Base-by-base conservation (phyloP, 2,888 invertebrate species). In the Andrena flavipes region DNA sequence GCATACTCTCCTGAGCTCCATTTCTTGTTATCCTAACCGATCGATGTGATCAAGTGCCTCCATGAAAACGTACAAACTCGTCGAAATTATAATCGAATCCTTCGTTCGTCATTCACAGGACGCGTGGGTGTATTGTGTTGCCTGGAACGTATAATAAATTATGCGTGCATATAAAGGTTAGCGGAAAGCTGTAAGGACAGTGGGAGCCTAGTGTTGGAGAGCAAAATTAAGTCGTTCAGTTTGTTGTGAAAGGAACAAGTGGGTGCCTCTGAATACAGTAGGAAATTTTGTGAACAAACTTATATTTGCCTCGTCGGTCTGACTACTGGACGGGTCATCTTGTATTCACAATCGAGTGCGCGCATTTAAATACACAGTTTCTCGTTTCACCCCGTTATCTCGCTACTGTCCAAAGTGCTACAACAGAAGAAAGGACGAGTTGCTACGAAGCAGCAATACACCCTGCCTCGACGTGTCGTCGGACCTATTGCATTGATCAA, bases 101-200 rank as follows among this genome's bases (percentile, higher is more conserved):
- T n/a, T 33, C 13, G 20, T 77, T 65, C 42, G 3, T 51, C 65
- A 65, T 68, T 64, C 26, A 6, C 60, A 77, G 80, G 65, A 71
- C 70, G 77, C 30, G 70, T 48, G 77, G 70, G 33, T 59, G 63
- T 64, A 64, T 35, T 48, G 35, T 33, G 35, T 63, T 3, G 23
- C 10, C 48, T 8, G 1, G 35, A 42, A 33, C 69, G n/a, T 65
- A 5, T 76, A 42, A 16, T 29, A 26, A 67, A 77, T 67, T 33
- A 67, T 77, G 71, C 80, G 65, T 67, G 48, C 60, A 49, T 59
- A 29, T 26, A 30, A 64, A 51, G 76, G 70, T 65, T 80, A 80
- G 63, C 48, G 56, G 20, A 76, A 16, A 60, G 26, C 42, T 65
- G 54, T 29, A 59, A 69, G 60, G 26, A 60, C 29, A 71, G 80